phyloP scores from a whole-genome alignment of 2,888 invertebrate species.

The Nasonia oneida region DNA sequence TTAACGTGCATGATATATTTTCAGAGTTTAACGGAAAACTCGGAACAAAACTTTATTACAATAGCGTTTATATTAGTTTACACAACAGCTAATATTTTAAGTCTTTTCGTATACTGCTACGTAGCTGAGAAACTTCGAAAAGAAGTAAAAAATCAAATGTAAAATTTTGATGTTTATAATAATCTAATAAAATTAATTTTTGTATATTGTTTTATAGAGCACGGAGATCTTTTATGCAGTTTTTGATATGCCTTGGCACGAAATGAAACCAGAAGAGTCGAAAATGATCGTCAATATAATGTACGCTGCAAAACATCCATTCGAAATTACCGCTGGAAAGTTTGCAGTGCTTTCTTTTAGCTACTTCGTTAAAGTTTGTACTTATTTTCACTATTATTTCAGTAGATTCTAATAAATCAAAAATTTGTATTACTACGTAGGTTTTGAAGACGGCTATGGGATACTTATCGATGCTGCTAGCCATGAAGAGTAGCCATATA shows the following conservation, averaged over 20 bases:
- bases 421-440: not conserved
- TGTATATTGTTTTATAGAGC: slow-evolving; percentile 62
- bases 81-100: slow-evolving; percentile 40
- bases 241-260: slow-evolving; percentile 68
- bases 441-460: not conserved
- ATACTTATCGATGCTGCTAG: slow-evolving; percentile 1
- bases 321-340: slow-evolving; percentile 71
- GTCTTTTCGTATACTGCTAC: slow-evolving; percentile 53
- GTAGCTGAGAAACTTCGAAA: slow-evolving; percentile 38
- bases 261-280: slow-evolving; percentile 61
- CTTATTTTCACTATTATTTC: not conserved
- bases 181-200: not conserved
- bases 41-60: slow-evolving; percentile 16
- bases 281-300: slow-evolving; percentile 66
- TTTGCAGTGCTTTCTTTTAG: slow-evolving; percentile 67
- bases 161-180: not conserved
- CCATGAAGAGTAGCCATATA: not conserved
- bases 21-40: slow-evolving; percentile 37
- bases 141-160: slow-evolving; percentile 18
- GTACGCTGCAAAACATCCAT: slow-evolving; percentile 64
- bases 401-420: not conserved
- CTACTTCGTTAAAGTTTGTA: not conserved
- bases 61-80: slow-evolving; percentile 38
- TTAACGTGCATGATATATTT: not conserved
- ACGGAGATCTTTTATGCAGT: slow-evolving; percentile 62